These are phyloP conservation scores for Omphaloscelis lunosa DNA, from an alignment of 2,888 invertebrate species.

Conservation along the genomic window DNA sequence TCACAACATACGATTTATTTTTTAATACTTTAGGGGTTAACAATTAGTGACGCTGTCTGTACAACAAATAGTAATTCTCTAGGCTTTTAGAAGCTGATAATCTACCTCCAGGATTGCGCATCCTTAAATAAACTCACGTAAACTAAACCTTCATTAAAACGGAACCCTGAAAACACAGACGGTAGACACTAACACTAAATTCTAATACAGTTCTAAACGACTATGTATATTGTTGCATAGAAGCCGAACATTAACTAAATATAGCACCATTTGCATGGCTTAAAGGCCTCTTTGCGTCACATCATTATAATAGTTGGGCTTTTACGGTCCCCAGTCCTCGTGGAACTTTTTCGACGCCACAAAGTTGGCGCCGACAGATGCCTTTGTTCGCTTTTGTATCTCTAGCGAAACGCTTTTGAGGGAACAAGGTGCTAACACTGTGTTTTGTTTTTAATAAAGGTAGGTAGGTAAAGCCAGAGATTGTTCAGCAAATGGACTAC, in stretches of 20 bases:
- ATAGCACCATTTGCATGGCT: slow-evolving; percentile 66
- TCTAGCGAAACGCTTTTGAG: slow-evolving; percentile 69
- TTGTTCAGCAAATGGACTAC: not conserved
- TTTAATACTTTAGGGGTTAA: not conserved
- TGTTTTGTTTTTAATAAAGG: slow-evolving; percentile 25
- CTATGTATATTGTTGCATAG: slow-evolving; percentile 47
- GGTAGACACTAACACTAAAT: slow-evolving; percentile 28
- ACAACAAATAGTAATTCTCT: not conserved
- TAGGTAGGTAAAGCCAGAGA: not conserved
- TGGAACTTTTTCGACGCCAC: slow-evolving; percentile 75
- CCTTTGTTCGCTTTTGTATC: slow-evolving; percentile 68
- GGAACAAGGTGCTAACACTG: slow-evolving; percentile 32
- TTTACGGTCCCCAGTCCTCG: slow-evolving; percentile 71
- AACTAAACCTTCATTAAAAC: slow-evolving; percentile 20
- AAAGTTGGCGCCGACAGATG: slow-evolving; percentile 71
- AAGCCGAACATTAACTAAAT: slow-evolving; percentile 57
- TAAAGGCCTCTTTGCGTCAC: slow-evolving; percentile 74
- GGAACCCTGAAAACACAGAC: slow-evolving; percentile 24
- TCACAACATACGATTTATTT: not conserved
- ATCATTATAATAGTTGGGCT: slow-evolving; percentile 77
- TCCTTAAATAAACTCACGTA: slow-evolving; percentile 9
- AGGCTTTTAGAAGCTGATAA: not conserved
- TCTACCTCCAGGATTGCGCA: not conserved
- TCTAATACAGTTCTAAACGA: slow-evolving; percentile 55
- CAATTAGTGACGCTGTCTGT: not conserved